Conservation (phyloP, 2,113 vertebrate species). For the Esox niger region DNA sequence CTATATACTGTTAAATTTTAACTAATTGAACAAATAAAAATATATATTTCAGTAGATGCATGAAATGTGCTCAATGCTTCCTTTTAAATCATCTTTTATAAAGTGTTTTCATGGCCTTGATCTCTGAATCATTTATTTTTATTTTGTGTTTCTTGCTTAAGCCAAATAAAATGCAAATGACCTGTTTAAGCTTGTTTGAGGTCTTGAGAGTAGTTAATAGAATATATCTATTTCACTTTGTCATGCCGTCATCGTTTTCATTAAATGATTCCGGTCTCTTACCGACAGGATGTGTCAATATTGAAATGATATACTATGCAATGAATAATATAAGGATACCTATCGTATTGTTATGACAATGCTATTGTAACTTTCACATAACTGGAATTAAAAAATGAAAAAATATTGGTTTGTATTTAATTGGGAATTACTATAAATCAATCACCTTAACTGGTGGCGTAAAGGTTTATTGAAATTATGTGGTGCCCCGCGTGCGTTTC, state of each 20-base stretch:
- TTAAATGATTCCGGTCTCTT: background rate
- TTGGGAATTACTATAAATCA: background rate
- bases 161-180: slow-evolving; percentile 2
- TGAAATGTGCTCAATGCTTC: slow-evolving; percentile 28
- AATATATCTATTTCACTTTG: background rate
- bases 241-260: background rate
- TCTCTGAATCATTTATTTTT: slow-evolving; percentile 23
- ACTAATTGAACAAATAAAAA: slow-evolving; percentile 35
- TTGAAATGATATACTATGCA: too few relatives aligned
- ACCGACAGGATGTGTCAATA: too few relatives aligned
- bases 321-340: too few relatives aligned
- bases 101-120: slow-evolving; percentile 27
- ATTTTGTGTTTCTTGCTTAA: slow-evolving; percentile 48
- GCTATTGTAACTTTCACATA: too few relatives aligned
- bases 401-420: too few relatives aligned
- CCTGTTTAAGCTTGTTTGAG: background rate
- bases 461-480: background rate
- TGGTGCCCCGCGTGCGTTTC: background rate
- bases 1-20: slow-evolving; percentile 38
- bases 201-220: background rate
- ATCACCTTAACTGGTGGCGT: background rate
- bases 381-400: too few relatives aligned
- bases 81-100: slow-evolving; percentile 42
- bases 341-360: too few relatives aligned
- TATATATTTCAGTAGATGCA: slow-evolving; percentile 26